These are phyloP conservation scores for Carpatolechia fugitivella DNA, from an alignment of 2,888 invertebrate species.

Conservation along the genomic window DNA sequence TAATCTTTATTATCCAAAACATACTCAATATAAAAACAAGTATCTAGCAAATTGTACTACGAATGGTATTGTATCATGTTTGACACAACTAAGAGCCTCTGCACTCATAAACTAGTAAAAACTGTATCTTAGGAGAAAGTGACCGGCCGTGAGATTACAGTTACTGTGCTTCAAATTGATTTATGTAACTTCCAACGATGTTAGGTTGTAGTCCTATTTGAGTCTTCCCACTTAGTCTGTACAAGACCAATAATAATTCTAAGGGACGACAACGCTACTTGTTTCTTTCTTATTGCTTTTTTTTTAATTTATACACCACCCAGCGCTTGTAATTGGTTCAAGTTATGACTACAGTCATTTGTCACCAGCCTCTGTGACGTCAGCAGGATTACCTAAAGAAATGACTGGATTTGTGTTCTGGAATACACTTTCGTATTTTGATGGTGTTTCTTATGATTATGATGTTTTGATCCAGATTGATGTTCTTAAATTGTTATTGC, in stretches of 20 bases:
- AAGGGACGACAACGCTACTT: background rate
- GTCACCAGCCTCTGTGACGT: background rate
- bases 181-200: background rate
- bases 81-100: too few species aligned
- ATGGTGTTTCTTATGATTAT: background rate
- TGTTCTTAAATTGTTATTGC: background rate
- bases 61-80: too few species aligned
- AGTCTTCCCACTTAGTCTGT: background rate
- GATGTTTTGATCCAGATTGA: background rate
- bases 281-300: constrained; percentile 2
- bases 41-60: too few species aligned
- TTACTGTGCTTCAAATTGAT: too few species aligned
- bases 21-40: too few species aligned
- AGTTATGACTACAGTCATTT: background rate
- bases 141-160: too few species aligned
- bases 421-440: background rate
- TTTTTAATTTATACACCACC: constrained; percentile 1
- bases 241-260: background rate
- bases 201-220: too few species aligned
- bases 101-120: too few species aligned
- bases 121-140: too few species aligned
- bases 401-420: background rate
- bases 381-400: background rate
- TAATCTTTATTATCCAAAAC: too few species aligned
- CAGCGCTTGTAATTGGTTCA: background rate